These are phyloP conservation scores for Chroicocephalus ridibundus DNA, from an alignment of 2,113 vertebrate species.

Conservation along the genomic window DNA sequence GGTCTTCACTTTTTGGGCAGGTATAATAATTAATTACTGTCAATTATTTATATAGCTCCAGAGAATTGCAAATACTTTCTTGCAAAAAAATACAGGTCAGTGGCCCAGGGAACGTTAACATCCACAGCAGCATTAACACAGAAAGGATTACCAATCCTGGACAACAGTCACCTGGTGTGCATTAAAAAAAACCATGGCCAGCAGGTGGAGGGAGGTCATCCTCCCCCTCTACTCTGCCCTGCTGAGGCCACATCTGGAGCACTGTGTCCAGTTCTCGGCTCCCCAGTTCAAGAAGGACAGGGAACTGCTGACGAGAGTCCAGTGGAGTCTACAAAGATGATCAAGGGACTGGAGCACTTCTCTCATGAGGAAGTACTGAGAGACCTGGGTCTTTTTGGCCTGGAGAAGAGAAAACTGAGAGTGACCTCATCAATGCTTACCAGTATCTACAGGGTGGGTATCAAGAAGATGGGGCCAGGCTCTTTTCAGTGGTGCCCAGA, in stretches of 20 bases:
- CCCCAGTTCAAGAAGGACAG: background rate
- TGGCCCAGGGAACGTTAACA: background rate
- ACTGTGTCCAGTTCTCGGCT: too few species aligned
- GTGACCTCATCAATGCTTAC: background rate
- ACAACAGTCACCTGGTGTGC: background rate
- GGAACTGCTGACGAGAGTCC: background rate
- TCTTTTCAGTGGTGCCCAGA: background rate
- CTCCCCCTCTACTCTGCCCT: background rate
- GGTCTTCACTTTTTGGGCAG: background rate
- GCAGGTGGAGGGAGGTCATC: background rate
- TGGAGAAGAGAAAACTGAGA: background rate
- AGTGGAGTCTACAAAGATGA: background rate
- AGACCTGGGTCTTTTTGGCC: background rate
- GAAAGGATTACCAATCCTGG: background rate
- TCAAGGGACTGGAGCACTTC: background rate
- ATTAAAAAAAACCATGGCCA: background rate
- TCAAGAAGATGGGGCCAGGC: background rate
- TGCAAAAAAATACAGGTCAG: background rate
- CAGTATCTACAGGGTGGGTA: background rate
- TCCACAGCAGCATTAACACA: background rate
- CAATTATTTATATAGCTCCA: constrained; percentile 12
- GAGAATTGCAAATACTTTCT: background rate
- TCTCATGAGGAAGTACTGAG: background rate
- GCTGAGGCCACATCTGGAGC: background rate
- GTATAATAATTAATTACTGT: constrained; percentile 35